Base-by-base conservation (phyloP, 2,113 vertebrate genomes). In the Alexandromys fortis region DNA sequence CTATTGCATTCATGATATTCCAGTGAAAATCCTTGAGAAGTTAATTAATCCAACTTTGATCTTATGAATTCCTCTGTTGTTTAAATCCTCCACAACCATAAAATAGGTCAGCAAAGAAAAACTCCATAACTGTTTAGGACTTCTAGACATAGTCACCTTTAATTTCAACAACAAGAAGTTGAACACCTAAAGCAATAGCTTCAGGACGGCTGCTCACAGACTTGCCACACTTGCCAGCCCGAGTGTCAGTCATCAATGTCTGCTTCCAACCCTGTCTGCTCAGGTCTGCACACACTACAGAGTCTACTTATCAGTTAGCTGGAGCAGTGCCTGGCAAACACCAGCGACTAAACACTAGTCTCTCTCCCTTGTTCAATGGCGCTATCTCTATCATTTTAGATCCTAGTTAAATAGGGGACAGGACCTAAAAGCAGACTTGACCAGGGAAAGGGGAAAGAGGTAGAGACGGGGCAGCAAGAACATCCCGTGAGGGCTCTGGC, bases 241-340 rank as follows among this genome's bases (percentile, higher is more conserved):
- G 3, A 38, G 5, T 16, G 0, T 21, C 19, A 49, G 1, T 8
- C n/a, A 55, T 19, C 6, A 0, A 0, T 2, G 52, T 22, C 1
- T 7, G 8, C 6, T 68, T 30, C 55, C 0, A 28, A 24, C 42
- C 3, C 47, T 33, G 0, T 72, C 0, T 30, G 7, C 13, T 35
- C 17, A 73, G 28, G 3, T 0, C 26, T 77, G 24, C 5, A 19
- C 3, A 67, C 16, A 35, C 38, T 17, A 2, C 47, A 3, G 13
- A 8, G n/a, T 14, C 2, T 52, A 55, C 45, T n/a, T 55, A 5
- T 19, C 24, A 52, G 30, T 3, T 58, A 76, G 30, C 42, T 86
- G 70, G 33, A 91, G 33, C 2, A n/a, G 19, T 7, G 22, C 0
- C 45, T 9, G 58, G 0, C 19, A 79, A 68, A 42, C 10, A 65